Conservation (phyloP, 2,888 invertebrate genomes). For the Blera fallax region DNA sequence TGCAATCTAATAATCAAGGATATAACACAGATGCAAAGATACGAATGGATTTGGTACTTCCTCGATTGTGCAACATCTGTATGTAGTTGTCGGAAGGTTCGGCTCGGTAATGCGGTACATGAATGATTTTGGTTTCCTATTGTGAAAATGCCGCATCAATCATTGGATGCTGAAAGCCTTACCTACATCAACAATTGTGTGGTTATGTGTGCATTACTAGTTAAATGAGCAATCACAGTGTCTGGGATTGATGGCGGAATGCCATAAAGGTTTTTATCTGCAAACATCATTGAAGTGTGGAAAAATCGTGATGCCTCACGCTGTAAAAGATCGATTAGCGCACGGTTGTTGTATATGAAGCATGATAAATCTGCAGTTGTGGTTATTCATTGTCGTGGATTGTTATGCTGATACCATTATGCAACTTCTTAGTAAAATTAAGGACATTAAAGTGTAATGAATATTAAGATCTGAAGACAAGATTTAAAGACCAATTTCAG, state of each 20-base stretch:
- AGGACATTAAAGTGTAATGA: not conserved
- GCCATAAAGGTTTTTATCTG: constrained; percentile 1
- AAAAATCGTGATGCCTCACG: constrained; percentile 37
- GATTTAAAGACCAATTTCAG: too few relatives aligned
- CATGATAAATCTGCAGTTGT: constrained; percentile 5
- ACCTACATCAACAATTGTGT: not conserved
- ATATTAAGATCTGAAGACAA: not conserved
- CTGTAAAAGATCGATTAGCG: constrained; percentile 25
- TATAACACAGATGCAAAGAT: not conserved
- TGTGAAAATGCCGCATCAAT: constrained; percentile 24
- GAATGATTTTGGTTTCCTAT: constrained; percentile 18
- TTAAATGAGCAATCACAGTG: constrained; percentile 22
- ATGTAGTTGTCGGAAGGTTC: not conserved
- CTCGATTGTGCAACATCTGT: constrained; percentile 20
- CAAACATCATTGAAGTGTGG: constrained; percentile 18
- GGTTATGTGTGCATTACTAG: not conserved
- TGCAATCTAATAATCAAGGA: not conserved
- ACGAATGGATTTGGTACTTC: not conserved
- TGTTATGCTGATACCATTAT: not conserved
- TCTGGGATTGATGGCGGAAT: not conserved
- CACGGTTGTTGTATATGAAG: constrained; percentile 2
- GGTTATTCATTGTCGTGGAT: not conserved
- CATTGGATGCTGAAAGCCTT: constrained; percentile 12
- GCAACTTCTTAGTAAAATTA: not conserved
- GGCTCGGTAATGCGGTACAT: not conserved